phyloP scores from a whole-genome alignment of 2,113 vertebrate species.

The Ranitomeya imitator region DNA sequence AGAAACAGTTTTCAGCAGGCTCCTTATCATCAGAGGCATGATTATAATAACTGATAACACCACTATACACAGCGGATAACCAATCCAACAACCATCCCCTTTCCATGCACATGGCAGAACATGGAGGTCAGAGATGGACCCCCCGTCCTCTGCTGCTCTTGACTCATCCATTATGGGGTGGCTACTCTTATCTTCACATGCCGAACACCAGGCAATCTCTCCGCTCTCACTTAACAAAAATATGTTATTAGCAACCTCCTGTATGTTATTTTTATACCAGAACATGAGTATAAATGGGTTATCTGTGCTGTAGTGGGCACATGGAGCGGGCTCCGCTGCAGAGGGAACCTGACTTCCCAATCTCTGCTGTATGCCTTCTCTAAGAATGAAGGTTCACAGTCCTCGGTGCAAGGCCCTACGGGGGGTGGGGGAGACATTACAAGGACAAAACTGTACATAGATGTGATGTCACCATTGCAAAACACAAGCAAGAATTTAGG shows the following conservation, averaged over 20 bases:
- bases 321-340: neutral
- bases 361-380: neutral
- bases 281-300: constrained; percentile 4
- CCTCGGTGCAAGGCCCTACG: neutral
- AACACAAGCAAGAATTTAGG: neutral
- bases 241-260: neutral
- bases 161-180: neutral
- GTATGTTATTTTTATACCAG: constrained; percentile 14
- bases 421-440: neutral
- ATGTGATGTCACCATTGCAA: neutral
- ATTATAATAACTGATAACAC: no score
- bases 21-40: no score
- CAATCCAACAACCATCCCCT: neutral
- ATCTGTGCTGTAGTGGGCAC: neutral
- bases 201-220: neutral
- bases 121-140: neutral
- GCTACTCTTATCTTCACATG: neutral
- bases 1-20: no score
- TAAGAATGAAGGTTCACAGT: neutral
- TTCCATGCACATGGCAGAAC: neutral
- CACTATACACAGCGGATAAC: no score
- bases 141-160: neutral
- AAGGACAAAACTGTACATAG: constrained; percentile 1
- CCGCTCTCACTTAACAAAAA: neutral
- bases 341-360: neutral